Base-by-base conservation (phyloP, 1,140 invertebrate genomes). In the Microplitis mediator region DNA sequence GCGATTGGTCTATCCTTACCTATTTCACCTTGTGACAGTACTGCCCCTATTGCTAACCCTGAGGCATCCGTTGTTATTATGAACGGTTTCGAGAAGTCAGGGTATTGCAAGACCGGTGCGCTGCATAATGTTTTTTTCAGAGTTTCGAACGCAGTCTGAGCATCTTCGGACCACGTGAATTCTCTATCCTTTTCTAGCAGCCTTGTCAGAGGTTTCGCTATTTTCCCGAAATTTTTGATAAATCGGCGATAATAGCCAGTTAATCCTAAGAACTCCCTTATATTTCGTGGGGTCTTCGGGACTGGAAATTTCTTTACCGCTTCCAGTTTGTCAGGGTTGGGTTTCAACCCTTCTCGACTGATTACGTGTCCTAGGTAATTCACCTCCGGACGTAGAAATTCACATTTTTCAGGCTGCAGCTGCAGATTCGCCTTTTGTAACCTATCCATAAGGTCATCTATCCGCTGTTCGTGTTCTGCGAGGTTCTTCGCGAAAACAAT, bases 11-110 rank as follows among this genome's bases (percentile, higher is more conserved):
- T n/a, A n/a, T n/a, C n/a, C n/a, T n/a, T n/a, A n/a, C 64, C 75
- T 32, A 73, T 71, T 71, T 36, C 58, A 13, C 66, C 68, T 71
- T 80, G 78, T 16, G 65, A 68, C 14, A 79, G 39, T 16, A 78
- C 56, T 13, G 72, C 73, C 4, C 75, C 77, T 23, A 79, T 69
- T 4, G 76, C 77, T 6, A 67, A 23, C 11, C 66, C 66, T 3
- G 52, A 65, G 8, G 76, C 78, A 11, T 80, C 77, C 0, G 74
- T 76, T 4, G 74, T 79, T 4, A 80, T n/a, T 8, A 74, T 72
- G 65, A 78, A 80, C 14, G 56, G 31, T 64, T 79, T 74, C 14
- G 67, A n/a, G 63, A 80, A 79, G 54, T 79, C 69, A 1, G 78
- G 76, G 63, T 75, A 79, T 77, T 76, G 51, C 9, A 78, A 63